These are phyloP conservation scores for Drosophila subpulchrella DNA, from an alignment of 1,140 invertebrate genomes.

Conservation along the genomic window DNA sequence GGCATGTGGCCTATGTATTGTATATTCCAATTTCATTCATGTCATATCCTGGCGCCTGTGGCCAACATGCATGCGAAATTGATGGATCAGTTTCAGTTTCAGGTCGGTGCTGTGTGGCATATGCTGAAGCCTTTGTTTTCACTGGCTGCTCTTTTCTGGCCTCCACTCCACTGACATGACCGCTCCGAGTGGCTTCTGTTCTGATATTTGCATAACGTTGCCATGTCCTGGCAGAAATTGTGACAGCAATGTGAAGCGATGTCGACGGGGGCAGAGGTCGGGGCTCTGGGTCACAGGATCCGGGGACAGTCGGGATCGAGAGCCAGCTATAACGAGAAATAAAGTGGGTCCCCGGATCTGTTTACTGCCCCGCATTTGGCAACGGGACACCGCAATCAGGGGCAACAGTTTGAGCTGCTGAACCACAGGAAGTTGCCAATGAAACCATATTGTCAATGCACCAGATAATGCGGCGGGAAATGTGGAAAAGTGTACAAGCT, in stretches of 20 bases:
- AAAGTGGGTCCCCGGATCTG: slow-evolving; percentile 10
- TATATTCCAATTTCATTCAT: slow-evolving; percentile 1
- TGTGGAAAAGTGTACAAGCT: too few relatives aligned
- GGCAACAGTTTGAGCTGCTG: not conserved
- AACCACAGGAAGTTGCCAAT: not conserved
- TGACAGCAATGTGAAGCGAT: slow-evolving; percentile 2
- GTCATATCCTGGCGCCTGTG: not conserved
- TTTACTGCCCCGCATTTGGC: not conserved
- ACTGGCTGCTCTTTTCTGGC: slow-evolving; percentile 2
- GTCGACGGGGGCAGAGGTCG: not conserved
- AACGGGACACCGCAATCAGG: slow-evolving; percentile 2
- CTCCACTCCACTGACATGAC: not conserved
- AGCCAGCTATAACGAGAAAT: slow-evolving; percentile 2
- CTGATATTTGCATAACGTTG: slow-evolving; percentile 14
- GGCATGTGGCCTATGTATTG: not conserved
- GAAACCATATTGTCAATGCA: not conserved
- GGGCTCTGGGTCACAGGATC: not conserved
- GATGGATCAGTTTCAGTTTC: slow-evolving; percentile 11
- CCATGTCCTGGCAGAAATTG: slow-evolving; percentile 5
- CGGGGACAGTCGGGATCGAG: slow-evolving; percentile 1
- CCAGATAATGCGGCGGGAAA: not conserved
- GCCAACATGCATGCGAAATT: slow-evolving; percentile 8
- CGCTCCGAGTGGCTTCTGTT: slow-evolving; percentile 1
- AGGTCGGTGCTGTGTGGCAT: not conserved
- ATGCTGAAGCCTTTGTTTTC: slow-evolving; percentile 1